Conservation (phyloP, 2,888 invertebrate genomes). For the Philereme transversata region DNA sequence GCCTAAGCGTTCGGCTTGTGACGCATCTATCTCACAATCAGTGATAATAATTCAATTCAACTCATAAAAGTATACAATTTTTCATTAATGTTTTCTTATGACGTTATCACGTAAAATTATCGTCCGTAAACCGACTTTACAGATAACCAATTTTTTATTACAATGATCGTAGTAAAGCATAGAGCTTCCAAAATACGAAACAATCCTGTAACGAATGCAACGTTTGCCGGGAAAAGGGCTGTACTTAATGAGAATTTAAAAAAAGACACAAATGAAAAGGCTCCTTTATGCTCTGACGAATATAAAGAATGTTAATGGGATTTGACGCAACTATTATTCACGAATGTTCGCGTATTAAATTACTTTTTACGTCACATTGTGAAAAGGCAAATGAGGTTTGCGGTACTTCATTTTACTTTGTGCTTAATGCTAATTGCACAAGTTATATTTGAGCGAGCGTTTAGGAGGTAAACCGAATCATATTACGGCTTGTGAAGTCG, state of each 20-base stretch:
- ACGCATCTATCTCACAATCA: no score
- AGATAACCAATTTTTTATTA: no score
- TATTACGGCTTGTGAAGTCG: conserved; percentile 17
- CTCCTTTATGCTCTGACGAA: conserved; percentile 15
- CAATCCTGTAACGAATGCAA: conserved; percentile 14
- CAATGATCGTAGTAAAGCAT: no score
- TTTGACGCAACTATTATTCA: conserved; percentile 25
- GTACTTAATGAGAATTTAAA: conserved; percentile 18
- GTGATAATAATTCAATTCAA: no score
- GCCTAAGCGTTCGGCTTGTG: no score
- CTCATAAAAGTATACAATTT: no score
- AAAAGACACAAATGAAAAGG: conserved; percentile 15
- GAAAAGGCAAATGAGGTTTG: conserved; percentile 17
- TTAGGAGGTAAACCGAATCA: conserved; percentile 24
- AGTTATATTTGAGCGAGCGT: conserved; percentile 20
- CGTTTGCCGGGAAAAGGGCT: conserved; percentile 8
- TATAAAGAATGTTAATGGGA: conserved; percentile 17
- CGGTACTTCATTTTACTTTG: conserved; percentile 16
- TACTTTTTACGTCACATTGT: conserved; percentile 21
- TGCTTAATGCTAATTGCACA: conserved; percentile 22
- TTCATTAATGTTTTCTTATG: no score
- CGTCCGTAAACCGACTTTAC: no score
- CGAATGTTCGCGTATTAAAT: conserved; percentile 14
- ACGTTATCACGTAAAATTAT: no score
- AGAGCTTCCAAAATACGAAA: background rate